Evolutionary conservation across 2,888 invertebrate species (phyloP).

Genomic region (Bombylius discolor): DNA sequence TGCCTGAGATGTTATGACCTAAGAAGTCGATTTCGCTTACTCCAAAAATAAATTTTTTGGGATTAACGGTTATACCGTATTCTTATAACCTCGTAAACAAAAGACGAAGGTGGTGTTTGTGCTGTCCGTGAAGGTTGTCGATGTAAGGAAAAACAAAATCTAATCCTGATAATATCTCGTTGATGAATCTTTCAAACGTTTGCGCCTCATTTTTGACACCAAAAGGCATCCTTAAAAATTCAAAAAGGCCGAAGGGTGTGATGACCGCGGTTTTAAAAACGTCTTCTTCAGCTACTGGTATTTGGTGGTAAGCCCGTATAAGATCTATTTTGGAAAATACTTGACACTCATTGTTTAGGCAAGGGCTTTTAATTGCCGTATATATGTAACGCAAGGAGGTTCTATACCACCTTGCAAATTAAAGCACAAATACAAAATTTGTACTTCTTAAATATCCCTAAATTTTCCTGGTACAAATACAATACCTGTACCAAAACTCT

Average conservation of each 20-base stretch:
- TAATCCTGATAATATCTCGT: not conserved
- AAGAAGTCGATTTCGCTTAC: not conserved
- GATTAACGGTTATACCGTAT: not conserved
- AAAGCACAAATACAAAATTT: too few relatives aligned
- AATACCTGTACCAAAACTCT: too few relatives aligned
- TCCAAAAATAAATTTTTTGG: conserved; percentile 4
- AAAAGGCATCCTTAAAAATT: too few relatives aligned
- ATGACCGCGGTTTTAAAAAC: not conserved
- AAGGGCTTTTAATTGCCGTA: too few relatives aligned
- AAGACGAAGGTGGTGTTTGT: not conserved
- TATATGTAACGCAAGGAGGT: too few relatives aligned
- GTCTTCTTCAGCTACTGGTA: not conserved
- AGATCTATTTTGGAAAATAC: not conserved
- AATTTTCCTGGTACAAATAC: too few relatives aligned
- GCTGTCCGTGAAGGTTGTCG: too few relatives aligned
- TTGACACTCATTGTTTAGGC: too few relatives aligned
- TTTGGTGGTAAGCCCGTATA: not conserved
- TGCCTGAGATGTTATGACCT: not conserved
- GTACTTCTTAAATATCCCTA: too few relatives aligned
- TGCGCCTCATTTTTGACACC: conserved; percentile 2
- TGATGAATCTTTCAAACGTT: conserved; percentile 5
- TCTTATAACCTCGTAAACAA: not conserved
- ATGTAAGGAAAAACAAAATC: too few relatives aligned
- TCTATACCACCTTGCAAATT: too few relatives aligned
- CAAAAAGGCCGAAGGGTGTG: not conserved